Evolutionary conservation across 1,140 invertebrate species (phyloP), one percentile per base, ranked within the genome.

Genomic region (Cydia strobilella): DNA sequence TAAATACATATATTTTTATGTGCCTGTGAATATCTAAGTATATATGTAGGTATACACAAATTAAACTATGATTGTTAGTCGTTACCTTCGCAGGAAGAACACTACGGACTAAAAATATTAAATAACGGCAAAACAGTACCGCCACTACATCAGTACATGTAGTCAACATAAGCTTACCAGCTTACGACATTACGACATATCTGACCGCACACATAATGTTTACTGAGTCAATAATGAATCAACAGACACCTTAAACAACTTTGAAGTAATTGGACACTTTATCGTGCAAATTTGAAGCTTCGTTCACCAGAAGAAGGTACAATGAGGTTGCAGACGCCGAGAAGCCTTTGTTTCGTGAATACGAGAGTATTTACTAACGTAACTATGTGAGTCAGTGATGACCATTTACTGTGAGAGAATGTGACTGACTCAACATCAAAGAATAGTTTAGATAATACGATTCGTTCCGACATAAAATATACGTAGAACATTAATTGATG

Each of bases 321-420:
- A 39, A 69, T 39, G n/a, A n/a, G n/a, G n/a, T 39, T 69, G 15
- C 65, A 10, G 35, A n/a, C 12, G 27, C 23, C 23, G 7, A 12
- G 25, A 20, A 39, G 12, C 18, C 31, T 69, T 69, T 39, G 31
- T 69, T 69, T 69, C 5, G 15, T 35, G 31, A 69, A 69, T 69
- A 69, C n/a, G 65, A 66, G 63, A 66, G 25, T 63, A 63, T 63
- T 66, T 66, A 66, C 25, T 10, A 69, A 69, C 35, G 63, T 35
- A 69, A 20, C n/a, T 69, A 69, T 69, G 65, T 75, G 76, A 77
- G 31, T 77, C 78, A 77, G 18, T 12, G 65, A 69, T 62, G 59
- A 51, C 42, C 72, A 71, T 74, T 77, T 77, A 74, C 74, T 77
- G 76, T 63, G 71, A 76, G 75, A 75, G 75, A 80, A 80, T 75